Evolutionary conservation across 2,888 invertebrate genomes (phyloP).

Genomic region (Hydrotaea diabolus): DNA sequence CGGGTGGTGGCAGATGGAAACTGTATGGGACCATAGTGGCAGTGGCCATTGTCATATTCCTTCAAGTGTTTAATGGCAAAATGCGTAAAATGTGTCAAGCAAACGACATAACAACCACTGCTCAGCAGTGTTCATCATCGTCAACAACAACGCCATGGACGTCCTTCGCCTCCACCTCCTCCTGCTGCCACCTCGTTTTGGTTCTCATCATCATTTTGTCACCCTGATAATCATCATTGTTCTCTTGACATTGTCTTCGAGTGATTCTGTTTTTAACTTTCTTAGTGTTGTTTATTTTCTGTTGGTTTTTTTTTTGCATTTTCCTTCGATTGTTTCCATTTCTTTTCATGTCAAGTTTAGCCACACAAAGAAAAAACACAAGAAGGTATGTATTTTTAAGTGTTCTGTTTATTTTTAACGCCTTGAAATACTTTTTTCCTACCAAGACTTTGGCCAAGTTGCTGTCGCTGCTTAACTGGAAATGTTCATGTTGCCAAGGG

Average conservation of each 20-base stretch:
- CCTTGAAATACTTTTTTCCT: slow-evolving; percentile 59
- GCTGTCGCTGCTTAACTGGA: slow-evolving; percentile 9
- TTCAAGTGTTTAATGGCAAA: slow-evolving; percentile 77
- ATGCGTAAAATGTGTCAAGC: slow-evolving; percentile 78
- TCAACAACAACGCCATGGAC: not conserved
- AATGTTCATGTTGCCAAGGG: too few species aligned
- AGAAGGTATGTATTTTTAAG: slow-evolving; percentile 38
- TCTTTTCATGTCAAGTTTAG: slow-evolving; percentile 12
- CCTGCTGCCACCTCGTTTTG: not conserved
- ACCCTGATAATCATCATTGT: not conserved
- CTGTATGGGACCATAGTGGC: too few species aligned
- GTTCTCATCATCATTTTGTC: not conserved
- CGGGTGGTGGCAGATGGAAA: too few species aligned
- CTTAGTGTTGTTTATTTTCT: slow-evolving; percentile 10
- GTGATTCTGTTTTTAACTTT: slow-evolving; percentile 16
- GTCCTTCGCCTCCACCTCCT: not conserved
- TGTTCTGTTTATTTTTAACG: slow-evolving; percentile 36
- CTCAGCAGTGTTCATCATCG: slow-evolving; percentile 52
- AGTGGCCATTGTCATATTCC: slow-evolving; percentile 35
- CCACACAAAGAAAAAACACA: slow-evolving; percentile 16
- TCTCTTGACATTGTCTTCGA: slow-evolving; percentile 36
- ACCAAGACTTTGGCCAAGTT: slow-evolving; percentile 37
- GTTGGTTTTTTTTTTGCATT: slow-evolving; percentile 11
- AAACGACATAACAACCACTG: slow-evolving; percentile 66
- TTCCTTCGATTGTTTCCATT: slow-evolving; percentile 9